phyloP scores from a whole-genome alignment of 2,888 invertebrate species.

The Panzeria rudis region DNA sequence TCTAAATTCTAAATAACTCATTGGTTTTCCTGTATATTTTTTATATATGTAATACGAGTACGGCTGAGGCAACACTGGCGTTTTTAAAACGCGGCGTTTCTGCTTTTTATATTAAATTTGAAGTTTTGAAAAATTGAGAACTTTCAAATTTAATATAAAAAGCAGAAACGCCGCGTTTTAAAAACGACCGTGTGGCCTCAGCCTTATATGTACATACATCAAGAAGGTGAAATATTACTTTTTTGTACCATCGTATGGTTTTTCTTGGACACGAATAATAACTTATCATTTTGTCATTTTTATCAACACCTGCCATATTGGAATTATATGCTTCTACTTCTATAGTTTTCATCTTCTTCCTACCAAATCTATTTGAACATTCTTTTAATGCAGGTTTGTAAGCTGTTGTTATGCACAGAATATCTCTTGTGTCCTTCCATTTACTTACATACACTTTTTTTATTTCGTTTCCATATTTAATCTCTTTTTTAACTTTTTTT shows the following conservation, averaged over 20 bases:
- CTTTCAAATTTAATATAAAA: too few species aligned
- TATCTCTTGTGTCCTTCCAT: constrained; percentile 9
- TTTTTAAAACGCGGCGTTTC: too few species aligned
- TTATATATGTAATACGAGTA: constrained; percentile 33
- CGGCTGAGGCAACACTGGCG: too few species aligned
- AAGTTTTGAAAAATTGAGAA: too few species aligned
- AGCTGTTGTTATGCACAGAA: constrained; percentile 22
- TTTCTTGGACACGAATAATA: too few species aligned
- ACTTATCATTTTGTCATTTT: too few species aligned
- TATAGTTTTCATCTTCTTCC: constrained; percentile 19
- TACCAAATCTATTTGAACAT: not conserved
- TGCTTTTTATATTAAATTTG: too few species aligned
- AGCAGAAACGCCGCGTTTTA: too few species aligned
- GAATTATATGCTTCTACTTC: not conserved
- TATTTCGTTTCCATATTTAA: not conserved
- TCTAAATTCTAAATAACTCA: constrained; percentile 24
- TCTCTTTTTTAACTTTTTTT: constrained; percentile 6
- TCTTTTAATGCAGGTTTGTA: constrained; percentile 11
- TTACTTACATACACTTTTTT: not conserved
- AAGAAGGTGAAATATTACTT: constrained; percentile 32
- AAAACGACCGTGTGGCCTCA: too few species aligned
- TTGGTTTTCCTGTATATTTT: constrained; percentile 5
- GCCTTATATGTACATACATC: constrained; percentile 10
- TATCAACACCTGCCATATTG: constrained; percentile 21
- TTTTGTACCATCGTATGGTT: constrained; percentile 35